phyloP scores from a whole-genome alignment of 2,888 invertebrate species.

The Ophion ellenae region DNA sequence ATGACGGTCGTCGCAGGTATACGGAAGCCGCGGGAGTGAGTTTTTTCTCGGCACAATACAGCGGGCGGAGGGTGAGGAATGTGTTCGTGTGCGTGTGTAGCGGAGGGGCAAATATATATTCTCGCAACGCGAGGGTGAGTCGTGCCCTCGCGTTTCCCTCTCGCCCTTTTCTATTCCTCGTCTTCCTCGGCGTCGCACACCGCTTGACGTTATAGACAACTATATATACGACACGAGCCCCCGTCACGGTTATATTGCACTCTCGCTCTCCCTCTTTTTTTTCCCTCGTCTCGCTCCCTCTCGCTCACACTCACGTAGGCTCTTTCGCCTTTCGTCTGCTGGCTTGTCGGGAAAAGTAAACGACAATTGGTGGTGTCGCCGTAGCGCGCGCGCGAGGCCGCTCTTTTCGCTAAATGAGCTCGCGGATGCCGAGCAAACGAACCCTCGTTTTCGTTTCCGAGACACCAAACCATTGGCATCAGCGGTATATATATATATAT shows the following conservation, averaged over 20 bases:
- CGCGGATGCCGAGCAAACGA: conserved; percentile 43
- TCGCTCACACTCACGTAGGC: conserved; percentile 1
- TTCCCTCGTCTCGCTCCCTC: neutral
- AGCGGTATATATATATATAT: too few species aligned
- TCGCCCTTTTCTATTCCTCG: conserved; percentile 26
- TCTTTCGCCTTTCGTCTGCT: neutral
- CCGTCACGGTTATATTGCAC: conserved; percentile 26
- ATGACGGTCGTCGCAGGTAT: conserved; percentile 25
- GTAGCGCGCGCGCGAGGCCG: conserved; percentile 16
- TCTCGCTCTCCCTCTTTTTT: conserved; percentile 27
- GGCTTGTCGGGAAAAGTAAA: conserved; percentile 39
- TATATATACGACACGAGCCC: conserved; percentile 25
- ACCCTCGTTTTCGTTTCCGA: conserved; percentile 57
- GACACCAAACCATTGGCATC: conserved; percentile 35
- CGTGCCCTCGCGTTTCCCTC: conserved; percentile 26
- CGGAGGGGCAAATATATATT: conserved; percentile 20
- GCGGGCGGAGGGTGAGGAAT: conserved; percentile 7
- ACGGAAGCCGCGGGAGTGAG: conserved; percentile 43
- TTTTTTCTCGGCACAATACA: conserved; percentile 35
- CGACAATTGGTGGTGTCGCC: conserved; percentile 45
- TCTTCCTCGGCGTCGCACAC: conserved; percentile 72
- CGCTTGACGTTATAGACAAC: conserved; percentile 70
- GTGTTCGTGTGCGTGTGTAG: neutral
- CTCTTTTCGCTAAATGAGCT: conserved; percentile 54
- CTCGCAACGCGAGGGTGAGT: conserved; percentile 34